phyloP scores from a whole-genome alignment of 2,797 vertebrate species.

The Gobionotothen gibberifrons region DNA sequence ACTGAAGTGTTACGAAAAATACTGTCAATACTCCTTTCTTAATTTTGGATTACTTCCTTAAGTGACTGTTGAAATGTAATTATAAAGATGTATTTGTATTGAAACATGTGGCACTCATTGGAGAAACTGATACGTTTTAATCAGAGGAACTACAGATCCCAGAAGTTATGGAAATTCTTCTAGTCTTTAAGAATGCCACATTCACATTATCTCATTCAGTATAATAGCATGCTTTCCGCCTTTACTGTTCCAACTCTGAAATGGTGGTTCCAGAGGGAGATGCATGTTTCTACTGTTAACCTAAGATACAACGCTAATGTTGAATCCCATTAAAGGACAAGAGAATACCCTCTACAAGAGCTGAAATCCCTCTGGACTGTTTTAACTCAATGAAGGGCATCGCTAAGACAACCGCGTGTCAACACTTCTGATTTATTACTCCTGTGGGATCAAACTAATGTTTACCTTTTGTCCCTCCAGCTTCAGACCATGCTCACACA shows the following conservation, averaged over 20 bases:
- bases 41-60: conserved; percentile 19
- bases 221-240: neutral
- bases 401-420: conserved; percentile 49
- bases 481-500: conserved; percentile 44
- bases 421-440: conserved; percentile 66
- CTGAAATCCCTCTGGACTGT: conserved; percentile 54
- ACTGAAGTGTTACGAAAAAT: conserved; percentile 41
- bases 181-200: neutral
- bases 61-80: conserved; percentile 15
- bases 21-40: conserved; percentile 20
- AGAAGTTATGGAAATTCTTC: neutral
- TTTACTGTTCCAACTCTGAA: conserved; percentile 8
- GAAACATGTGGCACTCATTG: neutral
- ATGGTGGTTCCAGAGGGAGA: conserved; percentile 9
- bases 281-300: neutral
- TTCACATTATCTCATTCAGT: neutral
- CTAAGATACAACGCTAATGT: conserved; percentile 16
- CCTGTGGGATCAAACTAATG: conserved; percentile 50
- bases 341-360: conserved; percentile 41
- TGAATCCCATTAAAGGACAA: conserved; percentile 57
- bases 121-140: neutral
- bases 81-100: conserved; percentile 9
- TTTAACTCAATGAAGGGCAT: conserved; percentile 62
- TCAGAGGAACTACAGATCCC: neutral
- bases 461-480: conserved; percentile 55